A percentile compares a stretch with the other conserved stretches of the same genome.
These are phyloP conservation scores for Anoplius nigerrimus DNA, from an alignment of 2,888 invertebrate species.

Conservation along the genomic window DNA sequence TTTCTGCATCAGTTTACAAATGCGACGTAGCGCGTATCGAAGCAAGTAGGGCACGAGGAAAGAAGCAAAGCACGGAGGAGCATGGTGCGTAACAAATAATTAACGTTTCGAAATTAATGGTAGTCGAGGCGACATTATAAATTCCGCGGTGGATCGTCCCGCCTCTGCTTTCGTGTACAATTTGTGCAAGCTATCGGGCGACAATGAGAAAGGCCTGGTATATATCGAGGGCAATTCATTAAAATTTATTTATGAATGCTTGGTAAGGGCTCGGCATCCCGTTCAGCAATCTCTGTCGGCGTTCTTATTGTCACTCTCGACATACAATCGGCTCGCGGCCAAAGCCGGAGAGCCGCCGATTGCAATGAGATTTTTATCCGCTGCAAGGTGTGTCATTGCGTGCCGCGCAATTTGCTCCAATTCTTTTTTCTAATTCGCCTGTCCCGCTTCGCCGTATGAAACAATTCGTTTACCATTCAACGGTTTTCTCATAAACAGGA, in stretches of 20 bases:
- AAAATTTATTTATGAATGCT: constrained; percentile 71
- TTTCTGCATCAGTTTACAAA: too few relatives aligned
- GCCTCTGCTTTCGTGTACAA: background rate
- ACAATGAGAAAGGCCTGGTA: constrained; percentile 22
- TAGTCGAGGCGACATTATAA: too few relatives aligned
- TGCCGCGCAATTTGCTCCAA: constrained; percentile 63
- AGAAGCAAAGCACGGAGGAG: too few relatives aligned
- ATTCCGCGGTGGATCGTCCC: too few relatives aligned
- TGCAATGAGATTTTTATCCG: constrained; percentile 41
- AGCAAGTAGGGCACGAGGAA: too few relatives aligned
- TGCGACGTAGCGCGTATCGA: too few relatives aligned
- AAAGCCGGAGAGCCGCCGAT: constrained; percentile 8
- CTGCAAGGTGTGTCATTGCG: constrained; percentile 65
- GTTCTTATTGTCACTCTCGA: constrained; percentile 42
- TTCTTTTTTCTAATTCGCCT: constrained; percentile 49
- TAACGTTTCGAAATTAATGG: too few relatives aligned
- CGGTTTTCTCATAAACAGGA: constrained; percentile 50
- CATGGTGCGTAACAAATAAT: too few relatives aligned
- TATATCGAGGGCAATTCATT: constrained; percentile 63
- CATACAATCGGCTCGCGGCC: constrained; percentile 10
- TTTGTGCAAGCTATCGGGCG: constrained; percentile 29
- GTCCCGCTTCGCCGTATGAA: background rate
- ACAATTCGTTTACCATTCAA: constrained; percentile 23
- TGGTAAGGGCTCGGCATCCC: constrained; percentile 66
- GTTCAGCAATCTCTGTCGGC: constrained; percentile 37